Evolutionary conservation across 2,888 invertebrate species (phyloP).

Genomic region (Synanthedon vespiformis): DNA sequence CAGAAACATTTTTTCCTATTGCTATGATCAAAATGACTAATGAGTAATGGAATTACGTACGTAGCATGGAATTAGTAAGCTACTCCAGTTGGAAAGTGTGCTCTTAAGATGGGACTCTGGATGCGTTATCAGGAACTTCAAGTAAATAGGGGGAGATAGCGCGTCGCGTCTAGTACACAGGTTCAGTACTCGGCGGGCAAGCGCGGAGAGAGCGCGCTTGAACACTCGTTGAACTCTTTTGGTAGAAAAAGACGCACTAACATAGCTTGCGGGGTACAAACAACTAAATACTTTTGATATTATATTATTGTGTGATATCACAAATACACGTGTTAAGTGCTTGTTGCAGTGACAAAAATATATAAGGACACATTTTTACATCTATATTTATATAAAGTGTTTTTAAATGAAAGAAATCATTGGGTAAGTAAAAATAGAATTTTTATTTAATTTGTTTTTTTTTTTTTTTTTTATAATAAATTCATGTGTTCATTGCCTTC

Average conservation of each 20-base stretch:
- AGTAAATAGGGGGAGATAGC: constrained; percentile 53
- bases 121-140: constrained; percentile 54
- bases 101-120: constrained; percentile 35
- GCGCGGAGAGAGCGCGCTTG: constrained; percentile 40
- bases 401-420: no score
- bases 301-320: background rate
- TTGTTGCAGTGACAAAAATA: constrained; percentile 5
- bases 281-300: background rate
- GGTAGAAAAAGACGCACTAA: background rate
- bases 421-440: no score
- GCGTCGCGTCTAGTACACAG: constrained; percentile 19
- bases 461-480: no score
- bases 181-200: constrained; percentile 39
- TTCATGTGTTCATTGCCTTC: no score
- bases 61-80: background rate
- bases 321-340: constrained; percentile 5
- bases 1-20: no score
- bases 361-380: no score
- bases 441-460: no score
- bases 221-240: constrained; percentile 33
- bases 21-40: no score
- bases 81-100: constrained; percentile 9
- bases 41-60: no score
- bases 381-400: no score
- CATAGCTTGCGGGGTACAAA: background rate